Evolutionary conservation across 2,888 invertebrate genomes (phyloP).

Genomic region (Chamaedrilus cognettii): DNA sequence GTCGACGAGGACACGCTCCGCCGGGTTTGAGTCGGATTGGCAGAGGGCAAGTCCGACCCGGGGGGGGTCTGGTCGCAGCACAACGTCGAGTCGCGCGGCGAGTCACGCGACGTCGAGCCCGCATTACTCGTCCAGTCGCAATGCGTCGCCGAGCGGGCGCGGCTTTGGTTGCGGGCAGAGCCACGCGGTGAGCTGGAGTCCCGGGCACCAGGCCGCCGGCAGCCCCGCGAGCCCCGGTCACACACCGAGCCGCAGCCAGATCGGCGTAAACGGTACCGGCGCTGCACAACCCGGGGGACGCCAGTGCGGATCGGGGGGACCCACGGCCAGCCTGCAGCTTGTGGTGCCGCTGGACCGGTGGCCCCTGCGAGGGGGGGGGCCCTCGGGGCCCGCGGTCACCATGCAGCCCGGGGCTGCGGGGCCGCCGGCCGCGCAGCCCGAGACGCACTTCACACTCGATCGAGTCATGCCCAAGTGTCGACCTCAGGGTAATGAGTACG

Average conservation of each 20-base stretch:
- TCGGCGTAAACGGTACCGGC: no score
- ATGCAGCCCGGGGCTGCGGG: background rate
- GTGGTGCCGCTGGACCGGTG: slow-evolving; percentile 19
- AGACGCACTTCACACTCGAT: background rate
- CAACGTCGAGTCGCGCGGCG: no score
- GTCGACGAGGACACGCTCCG: background rate
- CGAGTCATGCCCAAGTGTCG: background rate
- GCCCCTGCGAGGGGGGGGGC: slow-evolving; percentile 13
- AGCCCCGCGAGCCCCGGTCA: no score
- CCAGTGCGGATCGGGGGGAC: background rate
- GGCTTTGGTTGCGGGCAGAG: no score
- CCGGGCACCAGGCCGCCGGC: no score
- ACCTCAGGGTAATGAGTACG: slow-evolving; percentile 14
- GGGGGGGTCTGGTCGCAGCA: background rate
- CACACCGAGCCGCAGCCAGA: no score
- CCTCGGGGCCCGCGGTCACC: no score
- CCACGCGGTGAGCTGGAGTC: no score
- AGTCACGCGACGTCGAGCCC: no score
- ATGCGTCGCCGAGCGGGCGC: no score
- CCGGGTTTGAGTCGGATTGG: background rate
- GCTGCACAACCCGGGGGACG: background rate
- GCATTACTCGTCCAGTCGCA: no score
- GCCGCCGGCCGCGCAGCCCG: background rate
- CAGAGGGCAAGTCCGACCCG: background rate
- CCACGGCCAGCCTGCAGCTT: slow-evolving; percentile 4